These are phyloP conservation scores for Psittacula cyanocephala DNA, from an alignment of 2,113 vertebrate species.

Conservation along the genomic window DNA sequence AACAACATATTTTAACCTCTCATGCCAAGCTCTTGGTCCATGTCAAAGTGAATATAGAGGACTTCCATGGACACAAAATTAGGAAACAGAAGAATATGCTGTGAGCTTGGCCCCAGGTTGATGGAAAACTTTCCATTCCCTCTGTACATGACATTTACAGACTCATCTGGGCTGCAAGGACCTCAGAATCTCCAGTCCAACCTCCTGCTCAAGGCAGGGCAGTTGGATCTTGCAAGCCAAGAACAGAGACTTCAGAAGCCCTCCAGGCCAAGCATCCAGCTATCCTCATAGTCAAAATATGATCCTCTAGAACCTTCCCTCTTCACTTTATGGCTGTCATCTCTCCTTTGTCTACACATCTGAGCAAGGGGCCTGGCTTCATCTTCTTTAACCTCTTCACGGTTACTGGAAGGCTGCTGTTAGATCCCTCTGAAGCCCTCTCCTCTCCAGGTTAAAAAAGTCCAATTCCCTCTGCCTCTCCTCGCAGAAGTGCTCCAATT, in stretches of 20 bases:
- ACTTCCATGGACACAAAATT: fast-evolving
- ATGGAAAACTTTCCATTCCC: background rate
- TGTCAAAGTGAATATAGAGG: fast-evolving
- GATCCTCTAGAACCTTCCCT: background rate
- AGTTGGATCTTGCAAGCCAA: background rate
- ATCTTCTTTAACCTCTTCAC: fast-evolving
- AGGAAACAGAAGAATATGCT: background rate
- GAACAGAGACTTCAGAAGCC: background rate
- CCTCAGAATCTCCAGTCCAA: background rate
- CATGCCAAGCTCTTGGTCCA: background rate
- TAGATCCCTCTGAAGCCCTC: too few species aligned
- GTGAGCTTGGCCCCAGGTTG: background rate
- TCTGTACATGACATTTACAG: fast-evolving
- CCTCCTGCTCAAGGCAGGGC: background rate
- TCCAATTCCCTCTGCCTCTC: background rate
- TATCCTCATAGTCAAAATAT: background rate
- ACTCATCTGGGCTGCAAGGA: fast-evolving
- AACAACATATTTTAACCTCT: background rate
- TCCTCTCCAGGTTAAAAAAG: too few species aligned
- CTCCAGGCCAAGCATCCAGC: fast-evolving
- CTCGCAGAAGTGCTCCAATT: fast-evolving
- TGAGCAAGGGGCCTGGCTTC: background rate
- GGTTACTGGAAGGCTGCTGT: background rate
- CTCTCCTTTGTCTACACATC: background rate
- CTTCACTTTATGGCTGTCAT: fast-evolving